A percentile compares a stretch with the other conserved stretches of the same genome.
These are phyloP conservation scores for Mus spretus DNA, from an alignment of 2,797 vertebrate species.

Conservation along the genomic window DNA sequence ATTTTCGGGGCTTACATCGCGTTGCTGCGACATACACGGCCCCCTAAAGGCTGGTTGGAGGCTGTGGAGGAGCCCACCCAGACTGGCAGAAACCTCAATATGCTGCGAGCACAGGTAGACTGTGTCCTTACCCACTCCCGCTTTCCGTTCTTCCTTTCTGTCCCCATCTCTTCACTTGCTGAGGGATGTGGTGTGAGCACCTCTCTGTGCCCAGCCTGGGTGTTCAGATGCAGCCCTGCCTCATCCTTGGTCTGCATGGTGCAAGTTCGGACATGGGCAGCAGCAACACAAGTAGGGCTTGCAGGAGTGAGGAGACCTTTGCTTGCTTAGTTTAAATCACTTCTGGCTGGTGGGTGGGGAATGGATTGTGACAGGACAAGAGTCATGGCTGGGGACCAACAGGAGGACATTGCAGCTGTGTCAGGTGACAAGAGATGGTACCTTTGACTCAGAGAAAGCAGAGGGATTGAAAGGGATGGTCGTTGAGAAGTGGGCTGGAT, in stretches of 20 bases:
- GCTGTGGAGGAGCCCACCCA: slow-evolving; percentile 83
- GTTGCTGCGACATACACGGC: slow-evolving; percentile 93
- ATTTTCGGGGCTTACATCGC: slow-evolving; percentile 94
- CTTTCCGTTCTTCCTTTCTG: not conserved
- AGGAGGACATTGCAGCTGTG: not conserved
- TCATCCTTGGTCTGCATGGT: not conserved
- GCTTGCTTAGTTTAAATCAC: not conserved
- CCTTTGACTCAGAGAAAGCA: not conserved
- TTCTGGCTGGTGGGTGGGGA: not conserved
- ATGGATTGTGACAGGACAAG: not conserved
- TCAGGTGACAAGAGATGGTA: not conserved
- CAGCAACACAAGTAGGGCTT: not conserved
- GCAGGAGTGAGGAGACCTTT: not conserved
- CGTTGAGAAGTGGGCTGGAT: not conserved
- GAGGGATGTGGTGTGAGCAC: not conserved
- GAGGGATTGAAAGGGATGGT: not conserved
- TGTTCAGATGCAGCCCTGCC: not conserved
- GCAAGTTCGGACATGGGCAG: not conserved
- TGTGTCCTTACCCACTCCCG: not conserved
- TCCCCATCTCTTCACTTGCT: not conserved
- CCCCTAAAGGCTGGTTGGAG: slow-evolving; percentile 87
- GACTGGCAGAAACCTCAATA: slow-evolving; percentile 89
- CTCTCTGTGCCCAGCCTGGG: not conserved
- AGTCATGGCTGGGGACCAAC: not conserved
- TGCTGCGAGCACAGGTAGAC: slow-evolving; percentile 93